phyloP scores from a whole-genome alignment of 2,113 vertebrate species.

The Carassius auratus region DNA sequence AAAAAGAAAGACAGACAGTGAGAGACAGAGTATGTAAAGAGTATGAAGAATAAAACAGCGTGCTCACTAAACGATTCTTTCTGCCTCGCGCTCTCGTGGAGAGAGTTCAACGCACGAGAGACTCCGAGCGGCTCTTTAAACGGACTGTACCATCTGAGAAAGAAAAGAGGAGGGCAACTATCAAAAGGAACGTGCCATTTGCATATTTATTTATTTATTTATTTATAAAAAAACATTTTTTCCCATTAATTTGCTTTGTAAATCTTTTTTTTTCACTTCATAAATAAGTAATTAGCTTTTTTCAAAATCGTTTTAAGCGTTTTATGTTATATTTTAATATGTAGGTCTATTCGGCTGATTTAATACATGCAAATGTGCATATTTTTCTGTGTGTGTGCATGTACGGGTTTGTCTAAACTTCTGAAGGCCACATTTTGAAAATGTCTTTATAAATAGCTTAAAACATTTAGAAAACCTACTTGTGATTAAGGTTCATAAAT shows the following conservation, averaged over 20 bases:
- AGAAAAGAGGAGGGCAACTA: conserved; percentile 1
- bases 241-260: no score
- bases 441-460: background rate
- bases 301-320: background rate
- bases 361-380: background rate
- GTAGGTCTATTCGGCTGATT: no score
- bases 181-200: background rate
- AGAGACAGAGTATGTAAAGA: background rate
- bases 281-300: no score
- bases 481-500: background rate
- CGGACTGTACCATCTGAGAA: conserved; percentile 37
- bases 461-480: background rate
- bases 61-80: background rate
- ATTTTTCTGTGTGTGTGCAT: background rate
- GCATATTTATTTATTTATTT: no score
- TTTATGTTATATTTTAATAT: background rate
- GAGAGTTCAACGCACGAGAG: conserved; percentile 14
- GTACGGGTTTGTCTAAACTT: background rate
- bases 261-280: no score
- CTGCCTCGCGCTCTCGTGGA: conserved; percentile 5
- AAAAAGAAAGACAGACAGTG: conserved; percentile 5
- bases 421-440: background rate
- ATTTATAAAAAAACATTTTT: no score
- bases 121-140: conserved; percentile 5
- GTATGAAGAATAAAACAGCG: background rate